Evolutionary conservation across 2,888 invertebrate genomes (phyloP).

Genomic region (Eilema griseolum): DNA sequence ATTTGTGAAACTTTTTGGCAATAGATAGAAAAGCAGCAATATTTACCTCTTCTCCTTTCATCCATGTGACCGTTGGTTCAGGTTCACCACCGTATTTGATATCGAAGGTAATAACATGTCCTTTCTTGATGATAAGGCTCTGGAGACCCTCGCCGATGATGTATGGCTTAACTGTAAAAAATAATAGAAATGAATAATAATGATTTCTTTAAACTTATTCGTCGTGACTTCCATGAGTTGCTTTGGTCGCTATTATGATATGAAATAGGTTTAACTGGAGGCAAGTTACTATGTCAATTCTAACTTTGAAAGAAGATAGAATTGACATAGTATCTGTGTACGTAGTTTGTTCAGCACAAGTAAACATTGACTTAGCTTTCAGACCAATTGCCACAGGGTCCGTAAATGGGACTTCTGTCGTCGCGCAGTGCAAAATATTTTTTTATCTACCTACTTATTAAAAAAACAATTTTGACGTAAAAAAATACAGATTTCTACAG

Average conservation of each 20-base stretch:
- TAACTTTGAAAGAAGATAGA: neutral
- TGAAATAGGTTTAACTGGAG: too few species aligned
- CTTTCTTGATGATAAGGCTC: constrained; percentile 97
- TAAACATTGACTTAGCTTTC: neutral
- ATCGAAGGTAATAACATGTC: constrained; percentile 96
- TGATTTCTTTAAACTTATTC: neutral
- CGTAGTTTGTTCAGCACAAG: neutral
- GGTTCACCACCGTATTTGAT: constrained; percentile 99
- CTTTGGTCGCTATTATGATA: neutral
- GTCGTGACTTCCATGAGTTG: neutral
- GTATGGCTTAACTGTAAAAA: constrained; percentile 94
- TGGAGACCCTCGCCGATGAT: constrained; percentile 95
- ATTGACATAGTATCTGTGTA: too few species aligned
- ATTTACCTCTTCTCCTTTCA: constrained; percentile 92
- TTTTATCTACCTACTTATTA: too few species aligned
- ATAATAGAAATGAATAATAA: neutral
- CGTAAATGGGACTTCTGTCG: neutral
- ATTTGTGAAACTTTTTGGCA: neutral
- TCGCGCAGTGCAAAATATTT: too few species aligned
- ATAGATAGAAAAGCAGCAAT: constrained; percentile 55
- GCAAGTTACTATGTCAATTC: neutral
- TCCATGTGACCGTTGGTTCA: constrained; percentile 97
- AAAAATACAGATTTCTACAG: neutral
- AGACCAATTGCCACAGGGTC: neutral
- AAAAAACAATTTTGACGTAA: too few species aligned